Percentiles rank a stretch among this genome's conserved stretches.
These are phyloP conservation scores for Acipenser ruthenus DNA, from an alignment of 2,797 vertebrate genomes.

Conservation along the genomic window DNA sequence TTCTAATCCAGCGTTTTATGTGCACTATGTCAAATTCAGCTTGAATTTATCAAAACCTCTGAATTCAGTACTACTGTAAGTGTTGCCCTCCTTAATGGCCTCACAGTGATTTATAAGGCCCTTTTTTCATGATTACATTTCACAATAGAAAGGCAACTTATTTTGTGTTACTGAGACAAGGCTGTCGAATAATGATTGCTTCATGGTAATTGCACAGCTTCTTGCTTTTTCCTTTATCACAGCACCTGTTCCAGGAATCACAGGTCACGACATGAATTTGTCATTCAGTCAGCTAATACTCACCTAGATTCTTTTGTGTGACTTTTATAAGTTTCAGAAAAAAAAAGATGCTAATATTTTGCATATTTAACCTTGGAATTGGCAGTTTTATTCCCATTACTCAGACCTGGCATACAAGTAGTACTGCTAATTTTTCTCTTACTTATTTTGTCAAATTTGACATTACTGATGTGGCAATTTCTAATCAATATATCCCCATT, in stretches of 20 bases:
- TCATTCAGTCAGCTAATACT: no score
- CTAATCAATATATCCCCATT: no score
- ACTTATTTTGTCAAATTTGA: no score
- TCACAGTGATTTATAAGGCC: background rate
- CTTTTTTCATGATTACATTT: background rate
- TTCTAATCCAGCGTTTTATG: background rate
- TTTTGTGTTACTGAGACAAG: background rate
- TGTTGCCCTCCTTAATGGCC: background rate
- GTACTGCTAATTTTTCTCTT: no score
- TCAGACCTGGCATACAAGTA: no score
- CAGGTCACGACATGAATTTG: background rate
- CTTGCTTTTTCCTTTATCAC: background rate
- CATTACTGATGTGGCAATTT: no score
- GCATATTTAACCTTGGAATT: background rate
- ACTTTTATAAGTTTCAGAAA: background rate
- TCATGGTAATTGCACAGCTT: background rate
- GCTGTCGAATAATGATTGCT: background rate
- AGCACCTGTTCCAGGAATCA: background rate
- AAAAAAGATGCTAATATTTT: background rate
- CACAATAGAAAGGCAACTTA: background rate
- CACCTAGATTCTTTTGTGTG: background rate
- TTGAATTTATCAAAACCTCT: background rate
- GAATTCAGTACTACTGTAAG: conserved; percentile 1
- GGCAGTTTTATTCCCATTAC: background rate
- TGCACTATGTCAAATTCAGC: background rate